These are phyloP conservation scores for Gastracanthus pulcherrimus DNA, from an alignment of 2,888 invertebrate species.

Conservation along the genomic window DNA sequence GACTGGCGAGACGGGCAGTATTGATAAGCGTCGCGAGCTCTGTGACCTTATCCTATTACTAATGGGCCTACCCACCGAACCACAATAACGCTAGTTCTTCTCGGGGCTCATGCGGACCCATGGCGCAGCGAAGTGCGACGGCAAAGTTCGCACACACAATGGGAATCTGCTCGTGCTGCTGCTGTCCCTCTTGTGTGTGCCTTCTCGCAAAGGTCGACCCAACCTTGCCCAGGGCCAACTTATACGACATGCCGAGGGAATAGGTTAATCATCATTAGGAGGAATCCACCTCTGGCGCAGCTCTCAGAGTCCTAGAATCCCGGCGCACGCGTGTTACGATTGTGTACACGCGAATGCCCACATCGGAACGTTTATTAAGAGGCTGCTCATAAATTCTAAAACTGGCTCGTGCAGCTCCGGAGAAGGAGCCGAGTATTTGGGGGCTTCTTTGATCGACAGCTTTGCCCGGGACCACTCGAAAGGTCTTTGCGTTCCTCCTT, in stretches of 20 bases:
- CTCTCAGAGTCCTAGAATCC: too few relatives aligned
- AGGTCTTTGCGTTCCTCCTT: too few relatives aligned
- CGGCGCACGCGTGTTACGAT: conserved; percentile 13
- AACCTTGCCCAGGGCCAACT: conserved; percentile 5
- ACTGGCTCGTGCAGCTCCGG: background rate
- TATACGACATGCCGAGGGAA: background rate
- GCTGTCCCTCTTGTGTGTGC: too few relatives aligned
- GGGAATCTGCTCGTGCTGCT: too few relatives aligned
- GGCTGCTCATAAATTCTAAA: conserved; percentile 29
- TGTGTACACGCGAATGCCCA: conserved; percentile 34
- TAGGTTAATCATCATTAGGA: conserved; percentile 48
- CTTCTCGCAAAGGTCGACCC: background rate
- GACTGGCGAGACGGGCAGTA: too few relatives aligned
- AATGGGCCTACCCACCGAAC: conserved; percentile 2
- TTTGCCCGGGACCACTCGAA: background rate
- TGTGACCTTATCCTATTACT: background rate
- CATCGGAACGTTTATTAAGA: conserved; percentile 32
- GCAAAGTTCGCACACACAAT: too few relatives aligned
- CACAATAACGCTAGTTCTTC: too few relatives aligned
- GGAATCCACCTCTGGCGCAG: conserved; percentile 9
- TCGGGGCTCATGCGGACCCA: background rate
- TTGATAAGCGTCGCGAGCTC: conserved; percentile 6
- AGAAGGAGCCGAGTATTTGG: too few relatives aligned
- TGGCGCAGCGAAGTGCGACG: too few relatives aligned
- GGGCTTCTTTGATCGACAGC: conserved; percentile 35